Evolutionary conservation across 2,888 invertebrate genomes (phyloP).

Genomic region (Melipona bicolor): DNA sequence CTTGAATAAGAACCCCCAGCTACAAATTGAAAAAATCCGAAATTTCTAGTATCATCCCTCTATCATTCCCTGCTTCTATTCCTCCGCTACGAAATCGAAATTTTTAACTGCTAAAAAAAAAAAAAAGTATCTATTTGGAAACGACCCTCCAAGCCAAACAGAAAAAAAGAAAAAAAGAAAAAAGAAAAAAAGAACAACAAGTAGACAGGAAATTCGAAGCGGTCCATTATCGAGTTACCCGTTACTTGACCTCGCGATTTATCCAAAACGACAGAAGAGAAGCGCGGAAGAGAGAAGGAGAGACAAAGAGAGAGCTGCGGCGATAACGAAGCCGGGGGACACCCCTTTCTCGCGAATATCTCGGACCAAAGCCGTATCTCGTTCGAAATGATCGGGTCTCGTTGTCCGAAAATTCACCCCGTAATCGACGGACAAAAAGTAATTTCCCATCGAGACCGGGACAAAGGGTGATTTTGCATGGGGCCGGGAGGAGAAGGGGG

Average conservation of each 20-base stretch:
- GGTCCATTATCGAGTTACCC: constrained; percentile 49
- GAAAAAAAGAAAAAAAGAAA: neutral
- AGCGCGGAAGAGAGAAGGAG: neutral
- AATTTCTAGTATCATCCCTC: neutral
- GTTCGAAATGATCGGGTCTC: constrained; percentile 79
- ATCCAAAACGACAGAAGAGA: neutral
- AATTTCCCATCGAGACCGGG: constrained; percentile 82
- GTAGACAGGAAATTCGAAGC: constrained; percentile 19
- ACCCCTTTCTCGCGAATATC: constrained; percentile 57
- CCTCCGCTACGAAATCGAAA: no score
- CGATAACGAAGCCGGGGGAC: constrained; percentile 49
- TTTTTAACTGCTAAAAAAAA: no score
- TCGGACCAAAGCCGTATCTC: constrained; percentile 69
- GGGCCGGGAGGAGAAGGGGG: constrained; percentile 37
- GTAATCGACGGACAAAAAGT: constrained; percentile 83
- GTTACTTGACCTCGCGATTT: constrained; percentile 51
- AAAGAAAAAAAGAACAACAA: neutral
- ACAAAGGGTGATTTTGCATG: constrained; percentile 83
- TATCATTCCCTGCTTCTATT: neutral
- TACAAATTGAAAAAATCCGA: neutral
- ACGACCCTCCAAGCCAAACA: no score
- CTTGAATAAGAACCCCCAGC: no score
- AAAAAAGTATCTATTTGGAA: no score
- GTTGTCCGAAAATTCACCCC: constrained; percentile 81
- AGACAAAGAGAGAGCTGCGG: constrained; percentile 15